phyloP scores from a whole-genome alignment of 92 coral and sea anemone genomes.

The Phymanthus crucifer region DNA sequence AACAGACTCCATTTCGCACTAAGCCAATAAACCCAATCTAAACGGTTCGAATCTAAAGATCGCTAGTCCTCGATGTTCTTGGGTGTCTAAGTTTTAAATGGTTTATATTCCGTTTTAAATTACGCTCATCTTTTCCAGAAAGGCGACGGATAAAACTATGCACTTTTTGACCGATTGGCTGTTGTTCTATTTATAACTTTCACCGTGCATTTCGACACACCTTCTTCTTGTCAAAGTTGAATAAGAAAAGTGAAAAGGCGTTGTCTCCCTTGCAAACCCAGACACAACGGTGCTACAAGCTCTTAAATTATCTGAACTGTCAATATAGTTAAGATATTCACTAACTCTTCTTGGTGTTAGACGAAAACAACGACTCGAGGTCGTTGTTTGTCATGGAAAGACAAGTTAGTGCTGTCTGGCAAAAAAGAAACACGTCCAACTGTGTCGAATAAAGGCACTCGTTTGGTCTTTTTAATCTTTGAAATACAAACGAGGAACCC shows the following conservation, averaged over 20 bases:
- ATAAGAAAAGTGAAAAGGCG: background rate
- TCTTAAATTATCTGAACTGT: constrained; percentile 6
- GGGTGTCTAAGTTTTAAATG: background rate
- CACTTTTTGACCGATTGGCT: background rate
- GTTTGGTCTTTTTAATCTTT: background rate
- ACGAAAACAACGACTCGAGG: background rate
- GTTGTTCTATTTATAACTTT: background rate
- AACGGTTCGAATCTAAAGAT: background rate
- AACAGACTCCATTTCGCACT: background rate
- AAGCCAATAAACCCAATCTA: background rate
- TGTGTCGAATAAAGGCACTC: background rate
- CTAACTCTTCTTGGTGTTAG: background rate
- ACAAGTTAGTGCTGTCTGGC: background rate
- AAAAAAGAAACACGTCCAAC: background rate
- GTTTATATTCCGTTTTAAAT: background rate
- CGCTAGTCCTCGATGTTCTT: background rate
- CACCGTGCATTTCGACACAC: background rate
- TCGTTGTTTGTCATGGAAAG: background rate
- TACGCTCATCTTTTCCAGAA: background rate
- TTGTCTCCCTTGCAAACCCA: background rate
- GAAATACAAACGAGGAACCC: constrained; percentile 6
- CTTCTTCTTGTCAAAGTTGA: background rate
- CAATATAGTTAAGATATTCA: constrained; percentile 3
- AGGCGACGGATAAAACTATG: background rate
- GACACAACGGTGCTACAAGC: constrained; percentile 5